Conservation (phyloP, 2,797 vertebrate genomes). For the Allobates femoralis region DNA sequence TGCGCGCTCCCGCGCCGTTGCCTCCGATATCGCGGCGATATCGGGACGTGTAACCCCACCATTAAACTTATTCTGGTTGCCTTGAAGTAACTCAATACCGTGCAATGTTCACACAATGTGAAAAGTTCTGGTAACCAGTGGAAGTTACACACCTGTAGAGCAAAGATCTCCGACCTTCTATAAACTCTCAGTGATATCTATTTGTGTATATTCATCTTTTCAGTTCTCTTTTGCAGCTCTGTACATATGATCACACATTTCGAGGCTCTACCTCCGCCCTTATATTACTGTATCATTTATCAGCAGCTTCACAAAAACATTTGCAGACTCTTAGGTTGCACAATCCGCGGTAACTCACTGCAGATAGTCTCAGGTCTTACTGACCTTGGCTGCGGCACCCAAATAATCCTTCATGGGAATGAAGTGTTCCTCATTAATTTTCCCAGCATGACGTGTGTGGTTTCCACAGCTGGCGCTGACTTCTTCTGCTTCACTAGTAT, state of each 20-base stretch:
- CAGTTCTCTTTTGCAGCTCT: too few species aligned
- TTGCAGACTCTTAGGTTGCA: background rate
- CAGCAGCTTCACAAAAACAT: background rate
- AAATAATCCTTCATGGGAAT: slow-evolving; percentile 27
- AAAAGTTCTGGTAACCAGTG: too few species aligned
- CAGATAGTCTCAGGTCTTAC: slow-evolving; percentile 31
- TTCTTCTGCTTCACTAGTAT: background rate
- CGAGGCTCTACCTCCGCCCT: background rate
- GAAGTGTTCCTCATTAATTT: slow-evolving; percentile 54
- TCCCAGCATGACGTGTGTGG: background rate
- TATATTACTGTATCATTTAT: background rate
- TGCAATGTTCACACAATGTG: too few species aligned
- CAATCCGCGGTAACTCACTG: slow-evolving; percentile 3
- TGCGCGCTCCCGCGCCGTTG: too few species aligned
- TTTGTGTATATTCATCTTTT: too few species aligned
- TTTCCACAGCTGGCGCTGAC: background rate
- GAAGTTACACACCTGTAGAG: too few species aligned
- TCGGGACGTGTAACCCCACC: too few species aligned
- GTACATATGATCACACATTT: background rate
- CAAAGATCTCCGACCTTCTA: too few species aligned
- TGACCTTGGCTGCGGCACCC: slow-evolving; percentile 46
- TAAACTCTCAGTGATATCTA: too few species aligned
- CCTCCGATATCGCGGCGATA: too few species aligned
- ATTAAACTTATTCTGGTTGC: too few species aligned
- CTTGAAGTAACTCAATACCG: too few species aligned